Evolutionary conservation across 1,140 invertebrate genomes (phyloP), one percentile per base, ranked within the genome.

Genomic region (Lethrus apterus): DNA sequence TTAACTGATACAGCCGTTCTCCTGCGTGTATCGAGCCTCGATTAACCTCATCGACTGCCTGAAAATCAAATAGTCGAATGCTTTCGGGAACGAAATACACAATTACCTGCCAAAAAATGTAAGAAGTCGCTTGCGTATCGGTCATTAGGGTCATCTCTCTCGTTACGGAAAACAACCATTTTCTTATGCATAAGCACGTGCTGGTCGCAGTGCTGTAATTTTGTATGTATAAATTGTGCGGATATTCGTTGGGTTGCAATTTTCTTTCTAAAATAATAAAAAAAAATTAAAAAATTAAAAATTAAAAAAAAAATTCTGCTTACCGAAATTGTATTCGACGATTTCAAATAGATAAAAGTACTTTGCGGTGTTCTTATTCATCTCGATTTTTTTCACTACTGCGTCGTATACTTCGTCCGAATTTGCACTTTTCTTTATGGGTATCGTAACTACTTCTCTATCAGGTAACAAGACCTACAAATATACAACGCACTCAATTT

Each of bases 341-440:
- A 96, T 97, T 76, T 99, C 95, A 74, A 98, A 98, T 19, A 99
- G 74, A 61, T 95, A 94, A 76, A 98, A 98, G 72, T 89, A 94
- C 62, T 85, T 83, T 23, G 89, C 80, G 34, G 86, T 81, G 48
- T 86, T 81, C 43, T 82, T 79, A 23, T 81, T 80, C 47, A 97
- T 70, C 17, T 80, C 79, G 36, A 96, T 85, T 70, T 92, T 90
- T 42, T 87, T 80, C 44, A 89, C 82, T n/a, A 96, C 82, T 2
- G 84, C 82, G 47, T 84, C 76, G 71, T 92, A 98, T 2, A 99
- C 94, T 54, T 92, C 83, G 53, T 91, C 86, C 2, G 94, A 86
- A 55, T 83, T 89, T 13, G 89, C 84, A 53, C 88, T 93, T 64
- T 94, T 89, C 46, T 86, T 80, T n/a, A 97, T 84, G 0, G 86